Evolutionary conservation across 2,888 invertebrate genomes (phyloP).

Genomic region (Halocaridina rubra): DNA sequence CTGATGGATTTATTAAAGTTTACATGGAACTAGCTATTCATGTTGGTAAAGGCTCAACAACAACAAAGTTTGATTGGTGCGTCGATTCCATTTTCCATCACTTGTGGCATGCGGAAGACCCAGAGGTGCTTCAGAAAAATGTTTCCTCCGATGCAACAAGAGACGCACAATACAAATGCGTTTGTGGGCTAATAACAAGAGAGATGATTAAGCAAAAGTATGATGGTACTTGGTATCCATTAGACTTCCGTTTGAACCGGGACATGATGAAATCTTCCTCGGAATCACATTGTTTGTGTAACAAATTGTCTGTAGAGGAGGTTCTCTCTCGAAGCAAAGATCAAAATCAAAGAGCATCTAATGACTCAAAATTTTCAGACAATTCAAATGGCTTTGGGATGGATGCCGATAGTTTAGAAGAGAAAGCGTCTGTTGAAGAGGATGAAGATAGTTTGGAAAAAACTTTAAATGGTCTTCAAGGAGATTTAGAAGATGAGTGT

Average conservation of each 20-base stretch:
- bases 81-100: slow-evolving; percentile 47
- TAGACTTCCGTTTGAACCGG: slow-evolving; percentile 13
- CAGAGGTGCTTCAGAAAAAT: background rate
- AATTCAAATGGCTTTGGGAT: background rate
- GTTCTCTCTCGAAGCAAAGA: background rate
- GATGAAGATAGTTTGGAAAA: slow-evolving; percentile 50
- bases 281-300: background rate
- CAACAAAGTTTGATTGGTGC: slow-evolving; percentile 39
- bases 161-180: background rate
- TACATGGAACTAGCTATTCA: slow-evolving; percentile 37
- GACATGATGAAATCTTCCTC: background rate
- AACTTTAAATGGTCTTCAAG: background rate
- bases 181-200: slow-evolving; percentile 33
- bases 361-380: background rate
- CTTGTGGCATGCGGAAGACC: slow-evolving; percentile 38
- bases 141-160: background rate
- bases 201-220: slow-evolving; percentile 7
- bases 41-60: slow-evolving; percentile 23
- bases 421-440: slow-evolving; percentile 12
- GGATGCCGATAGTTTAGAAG: slow-evolving; percentile 39
- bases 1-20: slow-evolving; percentile 15
- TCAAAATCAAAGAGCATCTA: background rate
- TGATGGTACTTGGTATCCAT: slow-evolving; percentile 13
- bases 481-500: slow-evolving; percentile 41
- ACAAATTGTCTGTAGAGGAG: background rate